Evolutionary conservation across 2,797 vertebrate species (phyloP), one percentile per base, ranked within the genome.

Genomic region (Menidia menidia): DNA sequence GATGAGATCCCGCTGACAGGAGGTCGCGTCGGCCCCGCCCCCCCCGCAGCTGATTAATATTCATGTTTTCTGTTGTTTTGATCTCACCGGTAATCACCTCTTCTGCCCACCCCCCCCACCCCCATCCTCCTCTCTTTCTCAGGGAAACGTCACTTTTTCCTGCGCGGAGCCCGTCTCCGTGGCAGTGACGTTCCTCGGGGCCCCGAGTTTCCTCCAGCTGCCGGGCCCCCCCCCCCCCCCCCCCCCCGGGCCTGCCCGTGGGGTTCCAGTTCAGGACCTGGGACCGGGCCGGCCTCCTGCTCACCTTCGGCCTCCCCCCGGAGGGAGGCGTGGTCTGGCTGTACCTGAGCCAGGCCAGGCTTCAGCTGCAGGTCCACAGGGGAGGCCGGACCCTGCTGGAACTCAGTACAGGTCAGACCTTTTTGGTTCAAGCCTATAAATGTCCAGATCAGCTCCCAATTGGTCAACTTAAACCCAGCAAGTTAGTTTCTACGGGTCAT

Each of bases 261-360:
- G 85, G 84, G 60, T 95, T 98, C 77, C 93, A 98, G 64, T 97
- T 98, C 87, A 93, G 96, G 55, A 98, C 97, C 0, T 98, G 97
- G 97, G 97, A 97, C 87, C 92, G 92, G 44, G 95, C 88, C 0
- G 97, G 96, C 32, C 93, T 96, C 60, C 87, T 98, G 9, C 84
- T 97, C 50, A 95, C 92, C 77, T 93, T 87, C 62, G 94, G 93
- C 83, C 87, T 96, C 25, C 88, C 87, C 0, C 78, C 84, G 14
- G 68, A 90, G 75, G 92, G 92, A 0, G 94, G 94, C 8, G 83
- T 88, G 64, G 89, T 94, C 71, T 91, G 94, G 84, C 83, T 98
- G 48, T 90, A 94, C 87, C 92, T 98, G 72, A 94, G 79, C 1
- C 94, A 96, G 56, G 95, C 95, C 15, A 95, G 89, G 81, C 83